A percentile compares a stretch with the other conserved stretches of the same genome.
Evolutionary conservation across 2,113 vertebrate genomes (phyloP).

Genomic region (Romanogobio albipinnatus): DNA sequence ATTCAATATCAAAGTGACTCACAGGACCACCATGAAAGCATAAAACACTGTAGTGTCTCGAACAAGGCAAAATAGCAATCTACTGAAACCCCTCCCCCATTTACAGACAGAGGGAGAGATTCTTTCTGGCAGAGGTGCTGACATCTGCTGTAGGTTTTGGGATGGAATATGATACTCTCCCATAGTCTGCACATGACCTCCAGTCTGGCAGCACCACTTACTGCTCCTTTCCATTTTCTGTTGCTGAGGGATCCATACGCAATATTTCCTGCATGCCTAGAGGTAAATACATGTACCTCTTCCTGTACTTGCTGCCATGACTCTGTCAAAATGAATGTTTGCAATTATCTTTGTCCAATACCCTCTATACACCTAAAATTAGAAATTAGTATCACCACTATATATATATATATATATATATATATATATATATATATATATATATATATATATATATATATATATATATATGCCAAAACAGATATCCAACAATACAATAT

Average conservation of each 20-base stretch:
- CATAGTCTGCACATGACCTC: slow-evolving; percentile 67
- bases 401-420: too few species aligned
- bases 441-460: too few species aligned
- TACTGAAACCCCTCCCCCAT: slow-evolving; percentile 40
- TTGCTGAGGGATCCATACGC: slow-evolving; percentile 50
- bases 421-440: too few species aligned
- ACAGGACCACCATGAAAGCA: slow-evolving; percentile 52
- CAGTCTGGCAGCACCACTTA: slow-evolving; percentile 58
- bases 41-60: slow-evolving; percentile 44
- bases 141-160: slow-evolving; percentile 79
- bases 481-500: neutral
- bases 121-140: slow-evolving; percentile 76
- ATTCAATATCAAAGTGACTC: slow-evolving; percentile 37
- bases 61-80: slow-evolving; percentile 39
- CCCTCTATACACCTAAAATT: too few species aligned
- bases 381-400: too few species aligned
- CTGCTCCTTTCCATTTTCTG: slow-evolving; percentile 60
- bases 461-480: neutral
- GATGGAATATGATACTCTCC: slow-evolving; percentile 79
- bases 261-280: slow-evolving; percentile 1
- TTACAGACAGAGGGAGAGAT: slow-evolving; percentile 51
- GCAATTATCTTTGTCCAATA: too few species aligned
- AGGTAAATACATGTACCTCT: too few species aligned
- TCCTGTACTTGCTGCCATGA: too few species aligned
- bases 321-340: slow-evolving; percentile 36